phyloP scores from a whole-genome alignment of 2,797 vertebrate genomes.

The Sebastes wilsoni region DNA sequence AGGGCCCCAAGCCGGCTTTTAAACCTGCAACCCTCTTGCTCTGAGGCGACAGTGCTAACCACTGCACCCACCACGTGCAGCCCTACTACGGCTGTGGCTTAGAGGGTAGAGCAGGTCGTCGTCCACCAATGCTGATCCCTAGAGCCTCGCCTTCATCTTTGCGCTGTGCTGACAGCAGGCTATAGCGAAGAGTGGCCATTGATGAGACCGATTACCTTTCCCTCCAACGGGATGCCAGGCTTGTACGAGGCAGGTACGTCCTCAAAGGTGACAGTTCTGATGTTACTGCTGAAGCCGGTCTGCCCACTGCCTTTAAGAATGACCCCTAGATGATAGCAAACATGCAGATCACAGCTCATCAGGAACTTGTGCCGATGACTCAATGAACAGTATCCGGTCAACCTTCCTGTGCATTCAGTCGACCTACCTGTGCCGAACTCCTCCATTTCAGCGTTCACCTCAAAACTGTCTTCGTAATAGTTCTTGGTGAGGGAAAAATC shows the following conservation, averaged over 20 bases:
- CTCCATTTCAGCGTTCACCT: constrained; percentile 70
- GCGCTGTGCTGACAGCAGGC: not conserved
- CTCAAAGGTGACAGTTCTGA: constrained; percentile 60
- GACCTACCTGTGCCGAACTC: constrained; percentile 83
- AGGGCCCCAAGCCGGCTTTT: too few relatives aligned
- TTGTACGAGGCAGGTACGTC: constrained; percentile 62
- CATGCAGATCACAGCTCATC: not conserved
- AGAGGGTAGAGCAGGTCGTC: too few relatives aligned
- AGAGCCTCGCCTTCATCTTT: too few relatives aligned
- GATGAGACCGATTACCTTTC: constrained; percentile 68
- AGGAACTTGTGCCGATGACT: constrained; percentile 32
- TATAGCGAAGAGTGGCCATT: not conserved
- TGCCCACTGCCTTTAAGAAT: constrained; percentile 46
- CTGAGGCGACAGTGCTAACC: too few relatives aligned
- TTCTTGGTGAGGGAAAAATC: constrained; percentile 51
- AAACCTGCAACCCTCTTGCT: too few relatives aligned
- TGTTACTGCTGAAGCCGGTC: constrained; percentile 24
- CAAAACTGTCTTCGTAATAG: constrained; percentile 56
- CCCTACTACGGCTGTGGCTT: too few relatives aligned
- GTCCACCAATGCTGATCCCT: too few relatives aligned
- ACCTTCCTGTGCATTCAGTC: not conserved
- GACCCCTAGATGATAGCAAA: constrained; percentile 59
- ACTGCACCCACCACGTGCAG: too few relatives aligned
- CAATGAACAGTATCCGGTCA: not conserved
- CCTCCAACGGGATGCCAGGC: constrained; percentile 69